These are phyloP conservation scores for Agrenia bidenticulata DNA, from an alignment of 2,888 invertebrate genomes.

Conservation along the genomic window DNA sequence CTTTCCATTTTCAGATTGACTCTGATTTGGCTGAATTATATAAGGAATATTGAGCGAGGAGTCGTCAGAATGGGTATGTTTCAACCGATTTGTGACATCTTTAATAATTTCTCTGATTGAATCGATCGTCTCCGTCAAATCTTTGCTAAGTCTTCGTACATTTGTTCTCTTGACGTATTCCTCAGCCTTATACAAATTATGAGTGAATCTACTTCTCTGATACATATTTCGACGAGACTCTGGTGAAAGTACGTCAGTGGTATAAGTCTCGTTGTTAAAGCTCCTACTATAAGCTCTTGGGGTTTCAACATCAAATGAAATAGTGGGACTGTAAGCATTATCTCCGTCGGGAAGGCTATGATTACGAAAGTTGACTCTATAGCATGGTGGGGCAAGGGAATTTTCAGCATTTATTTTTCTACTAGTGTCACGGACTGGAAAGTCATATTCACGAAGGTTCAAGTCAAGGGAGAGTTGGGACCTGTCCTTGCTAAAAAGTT, in stretches of 20 bases:
- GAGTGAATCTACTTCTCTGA: background rate
- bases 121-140: conserved; percentile 45
- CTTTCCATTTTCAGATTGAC: too few species aligned
- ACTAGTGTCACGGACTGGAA: conserved; percentile 5
- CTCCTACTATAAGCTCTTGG: too few species aligned
- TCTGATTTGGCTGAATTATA: background rate
- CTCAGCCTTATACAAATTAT: background rate
- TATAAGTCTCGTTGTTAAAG: too few species aligned
- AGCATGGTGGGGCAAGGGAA: conserved; percentile 12
- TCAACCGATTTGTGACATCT: conserved; percentile 34
- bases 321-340: too few species aligned
- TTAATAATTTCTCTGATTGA: conserved; percentile 45
- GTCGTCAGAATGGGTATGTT: conserved; percentile 27
- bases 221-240: background rate
- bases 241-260: background rate
- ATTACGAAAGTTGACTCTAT: conserved; percentile 19
- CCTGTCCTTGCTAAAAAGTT: conserved; percentile 27
- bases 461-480: conserved; percentile 34
- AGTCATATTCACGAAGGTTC: conserved; percentile 21
- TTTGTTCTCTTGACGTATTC: conserved; percentile 5
- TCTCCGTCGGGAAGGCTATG: conserved; percentile 1
- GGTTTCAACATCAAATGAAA: too few species aligned
- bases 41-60: conserved; percentile 40
- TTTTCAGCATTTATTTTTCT: conserved; percentile 16
- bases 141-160: conserved; percentile 37